These are phyloP conservation scores for Coilia nasus DNA, from an alignment of 2,797 vertebrate genomes.

Conservation along the genomic window DNA sequence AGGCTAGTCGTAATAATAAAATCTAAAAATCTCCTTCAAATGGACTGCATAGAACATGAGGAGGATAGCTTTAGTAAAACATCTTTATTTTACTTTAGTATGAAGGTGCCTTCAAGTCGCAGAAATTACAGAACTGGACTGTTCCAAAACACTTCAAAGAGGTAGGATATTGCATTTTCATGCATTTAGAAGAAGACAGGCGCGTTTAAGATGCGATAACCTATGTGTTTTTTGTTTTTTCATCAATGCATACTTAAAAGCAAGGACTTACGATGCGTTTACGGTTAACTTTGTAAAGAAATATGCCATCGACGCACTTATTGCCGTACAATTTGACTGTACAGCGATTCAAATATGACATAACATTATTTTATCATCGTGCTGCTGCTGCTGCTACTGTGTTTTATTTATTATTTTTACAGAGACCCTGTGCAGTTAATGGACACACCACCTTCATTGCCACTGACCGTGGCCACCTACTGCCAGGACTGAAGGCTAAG, in stretches of 20 bases:
- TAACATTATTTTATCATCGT: background rate
- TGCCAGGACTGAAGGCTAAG: slow-evolving; percentile 76
- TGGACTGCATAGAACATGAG: no score
- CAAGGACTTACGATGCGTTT: no score
- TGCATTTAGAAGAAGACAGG: no score
- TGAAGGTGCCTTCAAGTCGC: slow-evolving; percentile 74
- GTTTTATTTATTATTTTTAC: slow-evolving; percentile 4
- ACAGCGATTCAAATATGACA: no score
- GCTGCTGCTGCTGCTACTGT: background rate
- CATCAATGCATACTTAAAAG: no score
- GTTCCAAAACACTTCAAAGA: slow-evolving; percentile 67
- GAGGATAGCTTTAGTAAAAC: background rate
- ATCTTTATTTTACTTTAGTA: slow-evolving; percentile 67
- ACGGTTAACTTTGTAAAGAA: no score
- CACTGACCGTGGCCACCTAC: slow-evolving; percentile 80
- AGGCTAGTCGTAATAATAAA: background rate
- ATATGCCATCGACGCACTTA: no score
- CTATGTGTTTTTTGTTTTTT: no score
- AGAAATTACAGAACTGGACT: slow-evolving; percentile 81
- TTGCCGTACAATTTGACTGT: no score
- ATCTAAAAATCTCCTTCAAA: no score
- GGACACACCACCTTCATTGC: slow-evolving; percentile 79
- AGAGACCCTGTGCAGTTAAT: slow-evolving; percentile 68
- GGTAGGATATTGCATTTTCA: slow-evolving; percentile 61
- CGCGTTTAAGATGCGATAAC: no score